Conservation (phyloP, 2,888 invertebrate species). For the Anoncus sp. region DNA sequence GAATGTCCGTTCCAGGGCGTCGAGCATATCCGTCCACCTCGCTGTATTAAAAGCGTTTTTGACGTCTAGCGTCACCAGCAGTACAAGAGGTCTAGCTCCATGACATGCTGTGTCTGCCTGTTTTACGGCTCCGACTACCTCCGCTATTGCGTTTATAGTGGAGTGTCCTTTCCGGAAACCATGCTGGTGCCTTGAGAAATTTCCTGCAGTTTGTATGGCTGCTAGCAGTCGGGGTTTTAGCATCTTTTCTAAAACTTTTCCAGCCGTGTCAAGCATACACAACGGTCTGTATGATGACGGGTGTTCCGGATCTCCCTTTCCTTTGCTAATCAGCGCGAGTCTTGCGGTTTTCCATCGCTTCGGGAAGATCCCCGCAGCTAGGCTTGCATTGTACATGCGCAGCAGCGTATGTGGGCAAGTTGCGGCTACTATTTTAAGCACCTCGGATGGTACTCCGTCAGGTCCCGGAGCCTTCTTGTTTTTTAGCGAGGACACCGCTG, state of each 20-base stretch:
- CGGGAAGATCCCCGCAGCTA: not conserved
- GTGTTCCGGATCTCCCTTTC: not conserved
- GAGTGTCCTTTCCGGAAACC: constrained; percentile 2
- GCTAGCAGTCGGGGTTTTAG: not conserved
- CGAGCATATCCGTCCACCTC: constrained; percentile 3
- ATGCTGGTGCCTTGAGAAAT: not conserved
- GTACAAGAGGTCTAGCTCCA: not conserved
- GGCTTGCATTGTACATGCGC: not conserved
- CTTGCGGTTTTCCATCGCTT: not conserved
- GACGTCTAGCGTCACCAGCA: no score
- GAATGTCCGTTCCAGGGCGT: no score
- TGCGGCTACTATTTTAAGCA: not conserved
- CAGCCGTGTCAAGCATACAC: constrained; percentile 4
- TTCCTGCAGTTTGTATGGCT: not conserved
- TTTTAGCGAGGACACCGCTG: not conserved
- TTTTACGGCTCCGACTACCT: not conserved
- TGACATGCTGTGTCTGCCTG: not conserved
- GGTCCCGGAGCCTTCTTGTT: constrained; percentile 5
- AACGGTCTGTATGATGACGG: constrained; percentile 11
- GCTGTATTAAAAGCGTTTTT: constrained; percentile 5
- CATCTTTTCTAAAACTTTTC: constrained; percentile 8
- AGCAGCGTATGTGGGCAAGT: not conserved
- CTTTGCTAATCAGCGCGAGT: constrained; percentile 2
- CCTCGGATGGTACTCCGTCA: constrained; percentile 11
- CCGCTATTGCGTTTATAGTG: not conserved